phyloP scores from a whole-genome alignment of 2,888 invertebrate species.

The Ennomos erosarius region DNA sequence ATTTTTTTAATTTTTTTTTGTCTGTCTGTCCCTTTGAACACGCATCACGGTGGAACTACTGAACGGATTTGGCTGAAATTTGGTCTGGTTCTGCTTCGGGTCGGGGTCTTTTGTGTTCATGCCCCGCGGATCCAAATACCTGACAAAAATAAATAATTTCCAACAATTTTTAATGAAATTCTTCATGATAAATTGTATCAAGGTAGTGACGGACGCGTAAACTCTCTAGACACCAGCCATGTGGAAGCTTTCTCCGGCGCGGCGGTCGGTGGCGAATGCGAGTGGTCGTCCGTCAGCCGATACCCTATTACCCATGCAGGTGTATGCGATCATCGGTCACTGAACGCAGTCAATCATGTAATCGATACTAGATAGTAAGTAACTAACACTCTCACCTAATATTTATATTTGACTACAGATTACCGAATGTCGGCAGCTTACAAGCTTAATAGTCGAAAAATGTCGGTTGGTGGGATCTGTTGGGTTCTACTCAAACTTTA shows the following conservation, averaged over 20 bases:
- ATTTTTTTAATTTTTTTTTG: no score
- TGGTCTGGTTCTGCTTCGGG: no score
- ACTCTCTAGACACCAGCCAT: constrained; percentile 18
- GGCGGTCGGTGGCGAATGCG: constrained; percentile 14
- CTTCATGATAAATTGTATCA: constrained; percentile 18
- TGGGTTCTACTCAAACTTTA: no score
- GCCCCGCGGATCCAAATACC: no score
- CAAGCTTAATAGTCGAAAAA: no score
- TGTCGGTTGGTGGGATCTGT: no score
- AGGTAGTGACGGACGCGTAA: constrained; percentile 37
- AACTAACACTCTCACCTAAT: neutral
- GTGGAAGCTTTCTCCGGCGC: constrained; percentile 37
- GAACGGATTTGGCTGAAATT: no score
- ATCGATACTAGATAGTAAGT: constrained; percentile 7
- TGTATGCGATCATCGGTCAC: constrained; percentile 26
- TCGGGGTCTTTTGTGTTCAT: no score
- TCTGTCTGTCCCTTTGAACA: no score
- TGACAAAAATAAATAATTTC: no score
- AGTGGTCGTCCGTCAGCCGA: constrained; percentile 30
- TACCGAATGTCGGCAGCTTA: no score
- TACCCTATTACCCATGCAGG: constrained; percentile 26
- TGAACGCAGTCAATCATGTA: constrained; percentile 19
- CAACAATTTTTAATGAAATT: constrained; percentile 15
- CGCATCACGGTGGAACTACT: no score
- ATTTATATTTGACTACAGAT: neutral